Conservation (phyloP, 2,797 vertebrate genomes). For the Balearica regulorum region DNA sequence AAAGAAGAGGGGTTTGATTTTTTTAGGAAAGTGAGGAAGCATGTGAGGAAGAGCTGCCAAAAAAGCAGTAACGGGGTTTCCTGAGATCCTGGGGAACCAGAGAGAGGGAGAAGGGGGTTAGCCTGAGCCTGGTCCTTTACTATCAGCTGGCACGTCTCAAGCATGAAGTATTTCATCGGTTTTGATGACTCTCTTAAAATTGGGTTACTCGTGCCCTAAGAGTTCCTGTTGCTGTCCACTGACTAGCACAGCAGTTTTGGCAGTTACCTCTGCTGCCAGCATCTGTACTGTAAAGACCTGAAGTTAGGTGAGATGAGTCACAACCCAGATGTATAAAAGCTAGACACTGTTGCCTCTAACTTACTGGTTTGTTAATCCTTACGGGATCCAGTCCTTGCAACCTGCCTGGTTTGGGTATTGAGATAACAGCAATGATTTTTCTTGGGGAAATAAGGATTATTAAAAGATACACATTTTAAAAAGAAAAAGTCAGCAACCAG, state of each 20-base stretch:
- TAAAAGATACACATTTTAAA: not conserved
- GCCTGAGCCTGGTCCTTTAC: not conserved
- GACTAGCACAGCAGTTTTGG: not conserved
- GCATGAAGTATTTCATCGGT: not conserved
- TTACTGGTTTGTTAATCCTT: not conserved
- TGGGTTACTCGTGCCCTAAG: not conserved
- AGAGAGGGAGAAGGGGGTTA: not conserved
- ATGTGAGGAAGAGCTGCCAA: not conserved
- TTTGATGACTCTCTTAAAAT: not conserved
- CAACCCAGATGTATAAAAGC: not conserved
- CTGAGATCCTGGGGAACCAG: not conserved
- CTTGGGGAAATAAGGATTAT: not conserved
- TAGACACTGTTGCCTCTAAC: not conserved
- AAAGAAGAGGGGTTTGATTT: not conserved
- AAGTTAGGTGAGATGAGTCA: not conserved
- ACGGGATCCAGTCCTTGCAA: not conserved
- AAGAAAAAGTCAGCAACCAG: not conserved
- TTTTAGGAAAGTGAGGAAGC: not conserved
- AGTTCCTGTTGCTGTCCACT: not conserved
- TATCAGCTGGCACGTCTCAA: not conserved
- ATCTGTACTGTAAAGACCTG: not conserved
- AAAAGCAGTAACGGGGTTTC: not conserved
- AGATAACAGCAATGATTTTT: not conserved
- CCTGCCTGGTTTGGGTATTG: not conserved
- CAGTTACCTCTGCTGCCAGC: not conserved